Conservation (phyloP, 2,888 invertebrate genomes). For the Drosophila kanekoi region DNA sequence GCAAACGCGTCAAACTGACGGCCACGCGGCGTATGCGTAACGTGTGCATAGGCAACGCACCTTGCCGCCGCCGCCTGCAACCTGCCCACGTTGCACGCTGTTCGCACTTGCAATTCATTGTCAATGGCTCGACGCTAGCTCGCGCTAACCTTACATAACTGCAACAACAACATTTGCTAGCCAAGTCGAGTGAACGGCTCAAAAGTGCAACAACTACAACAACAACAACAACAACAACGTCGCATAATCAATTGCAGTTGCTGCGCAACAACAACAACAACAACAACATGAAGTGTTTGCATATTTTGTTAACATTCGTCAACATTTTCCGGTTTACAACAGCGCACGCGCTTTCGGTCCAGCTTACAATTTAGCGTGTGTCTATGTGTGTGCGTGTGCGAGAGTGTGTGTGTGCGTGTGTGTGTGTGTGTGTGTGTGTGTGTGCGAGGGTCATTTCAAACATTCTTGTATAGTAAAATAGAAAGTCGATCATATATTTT, state of each 20-base stretch:
- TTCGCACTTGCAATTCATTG: conserved; percentile 70
- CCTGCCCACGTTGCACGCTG: conserved; percentile 42
- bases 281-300: conserved; percentile 56
- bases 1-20: conserved; percentile 43
- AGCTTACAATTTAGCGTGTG: conserved; percentile 30
- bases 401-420: background rate
- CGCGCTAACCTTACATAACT: conserved; percentile 69
- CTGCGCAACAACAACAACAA: conserved; percentile 47
- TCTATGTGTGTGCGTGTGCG: background rate
- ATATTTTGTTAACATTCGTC: conserved; percentile 70
- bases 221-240: conserved; percentile 32
- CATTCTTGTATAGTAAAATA: background rate
- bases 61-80: conserved; percentile 7
- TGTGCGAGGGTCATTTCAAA: conserved; percentile 19
- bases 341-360: conserved; percentile 60
- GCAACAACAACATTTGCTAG: conserved; percentile 30
- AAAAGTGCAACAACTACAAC: conserved; percentile 39
- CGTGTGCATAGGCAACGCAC: conserved; percentile 31
- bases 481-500: background rate
- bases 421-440: background rate
- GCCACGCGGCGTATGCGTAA: conserved; percentile 71
- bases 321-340: conserved; percentile 69
- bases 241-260: conserved; percentile 64
- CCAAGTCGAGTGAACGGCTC: conserved; percentile 45
- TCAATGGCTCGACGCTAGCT: conserved; percentile 65